These are phyloP conservation scores for Xiphophorus hellerii DNA, from an alignment of 2,113 vertebrate genomes.

Conservation along the genomic window DNA sequence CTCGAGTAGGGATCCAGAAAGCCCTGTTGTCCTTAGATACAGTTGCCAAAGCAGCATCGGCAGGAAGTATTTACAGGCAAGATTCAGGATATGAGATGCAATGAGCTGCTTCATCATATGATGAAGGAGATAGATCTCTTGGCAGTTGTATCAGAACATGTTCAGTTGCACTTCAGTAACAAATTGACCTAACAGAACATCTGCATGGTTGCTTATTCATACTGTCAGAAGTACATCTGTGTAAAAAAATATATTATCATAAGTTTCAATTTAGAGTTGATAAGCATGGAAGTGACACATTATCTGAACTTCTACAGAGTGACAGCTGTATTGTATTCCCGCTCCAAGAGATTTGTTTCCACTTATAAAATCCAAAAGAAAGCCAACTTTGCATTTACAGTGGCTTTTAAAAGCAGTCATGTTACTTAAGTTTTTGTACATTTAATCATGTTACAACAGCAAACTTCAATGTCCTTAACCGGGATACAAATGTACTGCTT, in stretches of 20 bases:
- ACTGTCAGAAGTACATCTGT: not conserved
- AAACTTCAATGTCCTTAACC: too few relatives aligned
- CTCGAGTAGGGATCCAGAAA: slow-evolving; percentile 45
- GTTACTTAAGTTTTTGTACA: not conserved
- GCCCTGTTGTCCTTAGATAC: slow-evolving; percentile 75
- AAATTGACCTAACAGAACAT: slow-evolving; percentile 41
- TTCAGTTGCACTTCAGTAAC: slow-evolving; percentile 24
- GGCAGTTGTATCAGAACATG: slow-evolving; percentile 36
- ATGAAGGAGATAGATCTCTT: slow-evolving; percentile 30
- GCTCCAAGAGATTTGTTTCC: not conserved
- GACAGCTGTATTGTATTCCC: not conserved
- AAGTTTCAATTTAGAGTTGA: not conserved
- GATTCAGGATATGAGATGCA: slow-evolving; percentile 52
- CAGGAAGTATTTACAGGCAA: slow-evolving; percentile 60
- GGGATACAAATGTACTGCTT: not conserved
- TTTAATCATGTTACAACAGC: not conserved
- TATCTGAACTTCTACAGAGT: not conserved
- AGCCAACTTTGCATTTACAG: not conserved
- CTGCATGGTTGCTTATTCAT: slow-evolving; percentile 21
- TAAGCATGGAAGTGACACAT: not conserved
- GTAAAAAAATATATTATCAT: not conserved
- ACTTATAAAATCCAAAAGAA: not conserved
- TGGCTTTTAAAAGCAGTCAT: not conserved
- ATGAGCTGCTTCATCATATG: slow-evolving; percentile 47
- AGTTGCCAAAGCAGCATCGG: slow-evolving; percentile 72